Percentiles rank a stretch among this genome's conserved stretches.
Conservation (phyloP, 2,113 vertebrate genomes). For the Artemisiospiza belli region DNA sequence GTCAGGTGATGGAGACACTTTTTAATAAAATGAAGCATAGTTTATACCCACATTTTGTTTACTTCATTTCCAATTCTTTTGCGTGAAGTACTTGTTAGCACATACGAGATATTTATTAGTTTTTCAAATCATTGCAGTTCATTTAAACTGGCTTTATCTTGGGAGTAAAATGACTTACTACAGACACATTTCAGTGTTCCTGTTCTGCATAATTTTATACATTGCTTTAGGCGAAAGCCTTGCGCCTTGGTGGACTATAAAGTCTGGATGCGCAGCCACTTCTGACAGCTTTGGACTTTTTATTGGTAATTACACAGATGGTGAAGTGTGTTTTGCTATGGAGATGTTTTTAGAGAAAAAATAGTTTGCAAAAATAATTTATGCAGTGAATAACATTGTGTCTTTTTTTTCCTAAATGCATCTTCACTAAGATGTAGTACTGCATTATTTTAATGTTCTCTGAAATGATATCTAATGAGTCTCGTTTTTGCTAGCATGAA, state of each 20-base stretch:
- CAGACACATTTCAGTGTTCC: constrained; percentile 36
- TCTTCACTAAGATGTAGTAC: constrained; percentile 29
- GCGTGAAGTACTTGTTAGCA: not conserved
- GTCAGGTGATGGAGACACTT: not conserved
- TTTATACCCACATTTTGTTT: not conserved
- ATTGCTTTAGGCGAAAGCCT: constrained; percentile 55
- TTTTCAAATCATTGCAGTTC: constrained; percentile 38
- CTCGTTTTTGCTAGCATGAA: constrained; percentile 1
- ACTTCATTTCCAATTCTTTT: not conserved
- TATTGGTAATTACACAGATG: constrained; percentile 72
- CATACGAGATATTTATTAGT: constrained; percentile 38
- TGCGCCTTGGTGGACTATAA: constrained; percentile 53
- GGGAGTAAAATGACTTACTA: constrained; percentile 47
- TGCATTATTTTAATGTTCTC: constrained; percentile 41
- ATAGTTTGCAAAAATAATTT: constrained; percentile 66
- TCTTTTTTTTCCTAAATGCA: not conserved
- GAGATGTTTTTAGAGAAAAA: constrained; percentile 64
- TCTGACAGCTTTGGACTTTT: constrained; percentile 69
- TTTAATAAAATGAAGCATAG: not conserved
- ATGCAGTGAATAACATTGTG: constrained; percentile 52
- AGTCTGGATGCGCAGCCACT: constrained; percentile 50
- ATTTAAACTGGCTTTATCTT: constrained; percentile 26
- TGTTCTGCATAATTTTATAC: constrained; percentile 47
- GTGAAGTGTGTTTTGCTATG: constrained; percentile 28
- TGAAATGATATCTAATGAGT: constrained; percentile 5